A percentile compares a stretch with the other conserved stretches of the same genome.
These are phyloP conservation scores for Anguilla anguilla DNA, from an alignment of 2,797 vertebrate species.

Conservation along the genomic window DNA sequence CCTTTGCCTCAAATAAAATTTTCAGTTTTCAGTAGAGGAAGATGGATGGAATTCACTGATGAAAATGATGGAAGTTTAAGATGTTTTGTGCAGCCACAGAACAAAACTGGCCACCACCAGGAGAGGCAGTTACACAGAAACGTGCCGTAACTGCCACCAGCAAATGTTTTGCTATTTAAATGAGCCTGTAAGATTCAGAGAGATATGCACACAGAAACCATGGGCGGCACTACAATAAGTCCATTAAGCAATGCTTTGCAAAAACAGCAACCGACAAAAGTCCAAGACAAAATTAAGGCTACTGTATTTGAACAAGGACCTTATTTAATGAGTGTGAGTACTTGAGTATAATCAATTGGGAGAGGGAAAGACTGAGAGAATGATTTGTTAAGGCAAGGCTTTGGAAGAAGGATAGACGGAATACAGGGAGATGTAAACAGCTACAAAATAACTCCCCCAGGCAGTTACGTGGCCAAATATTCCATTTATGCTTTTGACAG, in stretches of 20 bases:
- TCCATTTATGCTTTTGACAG: background rate
- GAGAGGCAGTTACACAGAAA: background rate
- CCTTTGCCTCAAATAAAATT: background rate
- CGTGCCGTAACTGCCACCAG: background rate
- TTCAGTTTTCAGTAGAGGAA: background rate
- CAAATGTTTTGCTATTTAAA: background rate
- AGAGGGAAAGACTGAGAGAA: background rate
- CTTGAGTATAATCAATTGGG: background rate
- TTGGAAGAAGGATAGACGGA: background rate
- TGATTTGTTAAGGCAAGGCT: background rate
- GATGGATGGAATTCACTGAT: background rate
- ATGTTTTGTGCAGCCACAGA: background rate
- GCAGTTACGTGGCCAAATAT: background rate
- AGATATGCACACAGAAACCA: conserved; percentile 9
- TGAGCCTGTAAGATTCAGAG: background rate
- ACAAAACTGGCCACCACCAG: background rate
- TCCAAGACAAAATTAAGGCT: background rate
- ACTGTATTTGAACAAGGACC: background rate
- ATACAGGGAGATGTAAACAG: conserved; percentile 20
- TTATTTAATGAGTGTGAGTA: conserved; percentile 15
- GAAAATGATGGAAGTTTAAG: background rate
- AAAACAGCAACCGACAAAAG: conserved; percentile 19
- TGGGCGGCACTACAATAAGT: background rate
- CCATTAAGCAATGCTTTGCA: background rate
- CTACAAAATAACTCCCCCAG: background rate